A percentile compares a stretch with the other conserved stretches of the same genome.
phyloP scores from a whole-genome alignment of 1,140 invertebrate species.

The Penaeus vannamei region DNA sequence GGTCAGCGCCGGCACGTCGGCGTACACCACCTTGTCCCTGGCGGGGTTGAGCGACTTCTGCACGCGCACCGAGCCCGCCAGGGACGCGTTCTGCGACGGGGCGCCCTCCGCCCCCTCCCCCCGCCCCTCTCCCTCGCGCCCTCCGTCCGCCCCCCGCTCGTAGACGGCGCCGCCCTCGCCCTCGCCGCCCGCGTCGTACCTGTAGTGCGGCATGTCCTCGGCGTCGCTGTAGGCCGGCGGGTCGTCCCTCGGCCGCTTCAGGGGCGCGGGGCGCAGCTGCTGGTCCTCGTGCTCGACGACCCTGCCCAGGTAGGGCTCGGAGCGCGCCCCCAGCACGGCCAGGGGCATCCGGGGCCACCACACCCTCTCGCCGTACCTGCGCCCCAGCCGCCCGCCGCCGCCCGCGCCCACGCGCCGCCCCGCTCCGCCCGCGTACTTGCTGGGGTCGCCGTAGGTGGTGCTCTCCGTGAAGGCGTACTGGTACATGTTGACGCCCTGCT shows the following conservation, averaged over 20 bases:
- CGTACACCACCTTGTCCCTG: conserved; percentile 2
- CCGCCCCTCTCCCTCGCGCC: not conserved
- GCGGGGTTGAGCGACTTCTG: conserved; percentile 39
- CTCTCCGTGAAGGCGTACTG: conserved; percentile 51
- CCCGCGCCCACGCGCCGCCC: not conserved
- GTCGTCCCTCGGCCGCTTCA: not conserved
- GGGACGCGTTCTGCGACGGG: conserved; percentile 43
- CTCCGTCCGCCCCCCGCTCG: not conserved
- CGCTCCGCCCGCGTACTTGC: not conserved
- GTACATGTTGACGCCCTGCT: conserved; percentile 48
- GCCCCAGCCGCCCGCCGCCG: not conserved
- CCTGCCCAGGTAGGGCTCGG: conserved; percentile 32
- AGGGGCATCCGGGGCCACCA: conserved; percentile 46
- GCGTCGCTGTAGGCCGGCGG: not conserved
- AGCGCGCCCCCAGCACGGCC: conserved; percentile 18
- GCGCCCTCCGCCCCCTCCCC: not conserved
- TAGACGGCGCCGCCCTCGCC: not conserved
- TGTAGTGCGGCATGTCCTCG: not conserved
- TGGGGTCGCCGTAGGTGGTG: conserved; percentile 11
- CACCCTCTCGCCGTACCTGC: conserved; percentile 31
- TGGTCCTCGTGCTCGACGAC: not conserved
- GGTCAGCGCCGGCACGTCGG: conserved; percentile 7
- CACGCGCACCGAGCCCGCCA: conserved; percentile 35
- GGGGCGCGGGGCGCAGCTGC: not conserved
- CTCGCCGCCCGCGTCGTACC: conserved; percentile 4